A percentile compares a stretch with the other conserved stretches of the same genome.
These are phyloP conservation scores for Cossypha dichroa DNA, from an alignment of 2,797 vertebrate genomes.

Conservation along the genomic window DNA sequence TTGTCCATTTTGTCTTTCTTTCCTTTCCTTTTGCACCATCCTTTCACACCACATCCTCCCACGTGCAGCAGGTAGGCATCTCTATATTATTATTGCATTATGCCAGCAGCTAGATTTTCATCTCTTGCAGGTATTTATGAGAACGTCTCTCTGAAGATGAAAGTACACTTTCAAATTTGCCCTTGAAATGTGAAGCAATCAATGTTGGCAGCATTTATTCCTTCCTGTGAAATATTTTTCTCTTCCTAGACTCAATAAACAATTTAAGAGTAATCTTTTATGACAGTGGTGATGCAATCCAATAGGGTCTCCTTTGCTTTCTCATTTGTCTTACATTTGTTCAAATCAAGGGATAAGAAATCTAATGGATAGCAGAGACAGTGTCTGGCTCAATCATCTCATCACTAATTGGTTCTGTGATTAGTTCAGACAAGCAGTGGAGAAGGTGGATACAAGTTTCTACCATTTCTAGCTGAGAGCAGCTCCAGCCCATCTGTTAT, in stretches of 20 bases:
- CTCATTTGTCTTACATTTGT: slow-evolving; percentile 56
- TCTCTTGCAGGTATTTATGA: background rate
- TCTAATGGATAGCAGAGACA: background rate
- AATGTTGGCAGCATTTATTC: slow-evolving; percentile 48
- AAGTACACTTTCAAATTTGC: slow-evolving; percentile 47
- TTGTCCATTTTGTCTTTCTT: background rate
- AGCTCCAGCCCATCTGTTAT: background rate
- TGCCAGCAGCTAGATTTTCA: slow-evolving; percentile 4
- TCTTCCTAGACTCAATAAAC: slow-evolving; percentile 23
- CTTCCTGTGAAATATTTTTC: slow-evolving; percentile 38
- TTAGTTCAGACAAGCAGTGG: slow-evolving; percentile 24
- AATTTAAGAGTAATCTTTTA: slow-evolving; percentile 50
- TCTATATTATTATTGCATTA: background rate
- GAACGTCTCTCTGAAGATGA: background rate
- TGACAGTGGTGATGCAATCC: slow-evolving; percentile 21
- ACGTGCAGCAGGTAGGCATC: background rate
- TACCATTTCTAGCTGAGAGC: background rate
- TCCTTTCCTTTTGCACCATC: background rate
- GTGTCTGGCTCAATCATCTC: background rate
- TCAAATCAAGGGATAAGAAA: slow-evolving; percentile 15
- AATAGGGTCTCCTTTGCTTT: background rate
- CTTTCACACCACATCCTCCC: background rate
- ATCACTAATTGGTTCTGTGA: slow-evolving; percentile 31
- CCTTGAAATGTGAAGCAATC: slow-evolving; percentile 60
- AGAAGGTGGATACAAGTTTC: background rate